phyloP scores from a whole-genome alignment of 37 sponge, comb jelly and placozoan genomes.

The Spongia lamella region DNA sequence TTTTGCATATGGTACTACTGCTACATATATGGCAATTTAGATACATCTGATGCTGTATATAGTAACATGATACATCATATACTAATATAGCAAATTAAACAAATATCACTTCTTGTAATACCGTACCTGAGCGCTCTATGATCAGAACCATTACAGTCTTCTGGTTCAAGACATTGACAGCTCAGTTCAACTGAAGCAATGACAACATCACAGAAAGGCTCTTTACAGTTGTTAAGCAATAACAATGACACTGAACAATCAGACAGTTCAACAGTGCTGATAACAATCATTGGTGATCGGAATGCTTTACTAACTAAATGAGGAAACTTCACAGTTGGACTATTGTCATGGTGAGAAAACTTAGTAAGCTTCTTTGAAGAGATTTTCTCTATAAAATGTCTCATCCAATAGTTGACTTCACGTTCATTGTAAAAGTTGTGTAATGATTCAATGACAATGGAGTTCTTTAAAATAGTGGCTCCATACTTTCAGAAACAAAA shows the following conservation, averaged over 20 bases:
- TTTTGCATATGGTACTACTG: no score
- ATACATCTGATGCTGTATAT: no score
- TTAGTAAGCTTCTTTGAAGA: not conserved
- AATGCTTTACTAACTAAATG: not conserved
- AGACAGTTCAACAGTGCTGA: conserved; percentile 57
- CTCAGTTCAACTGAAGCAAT: conserved; percentile 35
- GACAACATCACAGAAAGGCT: conserved; percentile 38
- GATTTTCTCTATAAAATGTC: not conserved
- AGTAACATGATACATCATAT: no score
- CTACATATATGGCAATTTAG: no score
- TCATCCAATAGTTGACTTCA: conserved; percentile 43
- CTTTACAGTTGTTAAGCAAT: conserved; percentile 42
- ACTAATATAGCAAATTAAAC: no score
- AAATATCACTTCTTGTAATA: no score
- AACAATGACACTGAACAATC: conserved; percentile 53
- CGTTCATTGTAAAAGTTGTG: conserved; percentile 30
- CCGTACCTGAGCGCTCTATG: no score
- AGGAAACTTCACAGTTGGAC: not conserved
- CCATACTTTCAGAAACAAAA: no score
- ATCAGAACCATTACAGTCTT: no score
- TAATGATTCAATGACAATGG: conserved; percentile 22
- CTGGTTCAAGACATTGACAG: no score
- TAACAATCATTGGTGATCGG: conserved; percentile 38
- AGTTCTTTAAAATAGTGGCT: no score
- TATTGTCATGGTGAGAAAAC: not conserved